Base-by-base conservation (phyloP, 2,888 invertebrate species). In the Apocheima hispidaria region DNA sequence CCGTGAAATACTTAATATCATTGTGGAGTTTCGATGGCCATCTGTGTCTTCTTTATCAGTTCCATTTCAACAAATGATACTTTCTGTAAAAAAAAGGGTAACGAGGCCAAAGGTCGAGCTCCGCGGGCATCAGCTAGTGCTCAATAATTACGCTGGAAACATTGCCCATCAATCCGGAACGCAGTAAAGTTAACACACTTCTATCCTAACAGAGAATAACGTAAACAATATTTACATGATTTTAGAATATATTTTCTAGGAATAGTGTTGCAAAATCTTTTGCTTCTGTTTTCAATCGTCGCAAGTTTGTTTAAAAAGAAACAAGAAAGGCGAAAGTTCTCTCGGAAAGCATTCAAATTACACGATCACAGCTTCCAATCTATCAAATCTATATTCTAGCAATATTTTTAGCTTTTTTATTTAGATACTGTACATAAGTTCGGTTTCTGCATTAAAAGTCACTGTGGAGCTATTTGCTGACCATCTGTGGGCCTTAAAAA, bases 311-410 rank as follows among this genome's bases (percentile, higher is more conserved):
- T 49, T 21, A 14, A 23, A 35, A 49, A 49, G 35, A 49, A 20
- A 7, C 20, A 49, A 36, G 35, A 21, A 38, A 38, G 5, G 9
- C 26, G n/a, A n/a, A 36, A 36, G 26, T 57, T 43, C 28, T 51
- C 23, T 54, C 41, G 16, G 43, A 50, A 26, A 56, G 52, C 56
- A 33, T 61, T 46, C 18, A 23, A 36, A 54, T 46, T 56, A 40
- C 55, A 33, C 18, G 40, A 48, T 12, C 40, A 16, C 26, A 36
- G 9, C 28, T 41, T 33, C 26, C 23, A 30, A 38, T 38, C 18
- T 38, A 46, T 40, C 48, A 48, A 23, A 48, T 40, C 21, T 30
- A 49, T 33, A 49, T 41, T 56, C n/a, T 20, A 9, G 10, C 23
- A 28, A 35, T 12, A 35, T 50, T 57, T 57, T 35, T 10, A 23